Percentiles rank a stretch among this genome's conserved stretches.
Evolutionary conservation across 2,113 vertebrate genomes (phyloP).

Genomic region (Mormoops blainvillei): DNA sequence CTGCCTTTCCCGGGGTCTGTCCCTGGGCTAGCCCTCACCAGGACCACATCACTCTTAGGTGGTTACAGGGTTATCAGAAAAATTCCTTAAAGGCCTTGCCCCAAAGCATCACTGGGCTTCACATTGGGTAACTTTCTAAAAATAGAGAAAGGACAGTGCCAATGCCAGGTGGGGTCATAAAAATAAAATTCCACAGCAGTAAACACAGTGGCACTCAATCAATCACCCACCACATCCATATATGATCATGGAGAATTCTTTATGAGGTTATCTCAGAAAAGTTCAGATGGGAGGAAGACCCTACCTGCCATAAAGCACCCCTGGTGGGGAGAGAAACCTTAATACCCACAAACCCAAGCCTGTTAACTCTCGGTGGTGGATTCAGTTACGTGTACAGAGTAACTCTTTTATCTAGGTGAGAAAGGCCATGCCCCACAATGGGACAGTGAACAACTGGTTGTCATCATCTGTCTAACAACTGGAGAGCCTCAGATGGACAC

Average conservation of each 20-base stretch:
- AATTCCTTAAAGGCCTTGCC: constrained; percentile 62
- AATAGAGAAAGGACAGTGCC: constrained; percentile 54
- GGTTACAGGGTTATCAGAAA: constrained; percentile 34
- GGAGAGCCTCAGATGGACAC: not conserved
- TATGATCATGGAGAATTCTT: constrained; percentile 22
- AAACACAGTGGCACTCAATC: constrained; percentile 46
- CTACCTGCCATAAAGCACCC: not conserved
- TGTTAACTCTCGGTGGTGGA: not conserved
- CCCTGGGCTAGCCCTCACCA: constrained; percentile 54
- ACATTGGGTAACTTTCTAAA: constrained; percentile 70
- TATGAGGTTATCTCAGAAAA: not conserved
- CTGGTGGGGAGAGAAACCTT: not conserved
- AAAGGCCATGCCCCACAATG: not conserved
- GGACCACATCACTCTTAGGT: not conserved
- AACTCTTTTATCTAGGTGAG: not conserved
- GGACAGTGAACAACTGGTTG: not conserved
- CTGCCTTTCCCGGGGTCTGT: constrained; percentile 57
- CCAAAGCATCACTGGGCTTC: constrained; percentile 53
- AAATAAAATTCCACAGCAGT: constrained; percentile 50
- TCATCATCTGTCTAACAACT: not conserved
- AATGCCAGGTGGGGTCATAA: constrained; percentile 48
- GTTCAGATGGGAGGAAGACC: not conserved
- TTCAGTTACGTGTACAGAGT: not conserved
- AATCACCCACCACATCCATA: not conserved
- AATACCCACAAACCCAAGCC: not conserved